A percentile compares a stretch with the other conserved stretches of the same genome.
phyloP scores from a whole-genome alignment of 2,113 vertebrate species.

The Clarias magur region DNA sequence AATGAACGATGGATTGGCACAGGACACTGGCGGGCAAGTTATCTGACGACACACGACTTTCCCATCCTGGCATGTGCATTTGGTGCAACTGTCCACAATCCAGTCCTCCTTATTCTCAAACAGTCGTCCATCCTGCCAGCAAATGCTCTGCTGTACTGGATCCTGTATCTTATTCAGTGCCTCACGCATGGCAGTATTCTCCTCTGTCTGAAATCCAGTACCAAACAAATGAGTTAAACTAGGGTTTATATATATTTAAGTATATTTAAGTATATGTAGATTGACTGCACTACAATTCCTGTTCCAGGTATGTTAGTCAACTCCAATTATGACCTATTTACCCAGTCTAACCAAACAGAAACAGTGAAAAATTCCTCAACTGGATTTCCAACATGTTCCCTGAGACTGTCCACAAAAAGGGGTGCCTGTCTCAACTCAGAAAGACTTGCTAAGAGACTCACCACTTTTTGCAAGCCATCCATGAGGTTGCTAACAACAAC shows the following conservation, averaged over 20 bases:
- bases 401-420: neutral
- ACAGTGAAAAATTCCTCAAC: slow-evolving; percentile 19
- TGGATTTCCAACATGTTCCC: slow-evolving; percentile 8
- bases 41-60: slow-evolving; percentile 89
- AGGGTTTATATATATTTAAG: neutral
- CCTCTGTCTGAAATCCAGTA: slow-evolving; percentile 77
- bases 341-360: slow-evolving; percentile 21
- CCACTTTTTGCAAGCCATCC: slow-evolving; percentile 87
- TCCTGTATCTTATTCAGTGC: slow-evolving; percentile 78
- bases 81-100: slow-evolving; percentile 94
- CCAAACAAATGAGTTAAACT: slow-evolving; percentile 26
- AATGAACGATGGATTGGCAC: slow-evolving; percentile 79
- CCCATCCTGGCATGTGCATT: slow-evolving; percentile 89
- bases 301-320: slow-evolving; percentile 35
- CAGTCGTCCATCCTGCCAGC: slow-evolving; percentile 89
- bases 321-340: slow-evolving; percentile 44
- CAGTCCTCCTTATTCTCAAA: slow-evolving; percentile 87
- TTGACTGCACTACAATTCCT: slow-evolving; percentile 39
- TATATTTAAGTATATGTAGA: neutral
- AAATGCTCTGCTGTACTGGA: slow-evolving; percentile 76
- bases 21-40: slow-evolving; percentile 84
- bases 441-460: slow-evolving; percentile 64
- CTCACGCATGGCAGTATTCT: slow-evolving; percentile 88
- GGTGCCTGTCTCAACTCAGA: slow-evolving; percentile 3
- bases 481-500: slow-evolving; percentile 83